These are phyloP conservation scores for Copidosoma aretas DNA, from an alignment of 2,888 invertebrate species.

Conservation along the genomic window DNA sequence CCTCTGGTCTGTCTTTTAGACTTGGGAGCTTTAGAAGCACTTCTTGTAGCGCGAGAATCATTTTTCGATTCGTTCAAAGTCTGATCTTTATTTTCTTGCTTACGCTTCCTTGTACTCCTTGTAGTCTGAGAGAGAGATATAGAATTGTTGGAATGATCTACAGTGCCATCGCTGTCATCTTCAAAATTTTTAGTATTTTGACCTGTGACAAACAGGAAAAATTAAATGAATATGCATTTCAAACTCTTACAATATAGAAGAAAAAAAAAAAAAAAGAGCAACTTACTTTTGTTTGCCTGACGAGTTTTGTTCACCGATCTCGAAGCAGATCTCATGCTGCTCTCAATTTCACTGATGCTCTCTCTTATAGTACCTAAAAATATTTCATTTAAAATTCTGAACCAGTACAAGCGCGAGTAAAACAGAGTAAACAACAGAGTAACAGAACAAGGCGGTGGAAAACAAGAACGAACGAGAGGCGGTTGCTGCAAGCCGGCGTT, in stretches of 20 bases:
- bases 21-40: constrained; percentile 19
- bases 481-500: too few species aligned
- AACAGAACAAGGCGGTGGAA: too few species aligned
- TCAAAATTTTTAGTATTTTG: constrained; percentile 21
- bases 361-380: constrained; percentile 42
- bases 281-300: constrained; percentile 38
- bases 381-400: background rate
- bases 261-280: too few species aligned
- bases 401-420: too few species aligned
- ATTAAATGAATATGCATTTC: background rate
- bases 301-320: constrained; percentile 32
- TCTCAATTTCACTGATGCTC: constrained; percentile 35
- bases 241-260: too few species aligned
- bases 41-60: background rate
- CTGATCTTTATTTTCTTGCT: background rate
- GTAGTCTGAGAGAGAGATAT: too few species aligned
- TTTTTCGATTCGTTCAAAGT: background rate
- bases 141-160: background rate
- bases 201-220: constrained; percentile 12
- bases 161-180: constrained; percentile 33
- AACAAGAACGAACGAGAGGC: too few species aligned
- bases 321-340: constrained; percentile 22
- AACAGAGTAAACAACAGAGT: too few species aligned
- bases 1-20: constrained; percentile 21
- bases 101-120: too few species aligned